phyloP scores from a whole-genome alignment of 2,113 vertebrate species.

The Gila orcuttii region DNA sequence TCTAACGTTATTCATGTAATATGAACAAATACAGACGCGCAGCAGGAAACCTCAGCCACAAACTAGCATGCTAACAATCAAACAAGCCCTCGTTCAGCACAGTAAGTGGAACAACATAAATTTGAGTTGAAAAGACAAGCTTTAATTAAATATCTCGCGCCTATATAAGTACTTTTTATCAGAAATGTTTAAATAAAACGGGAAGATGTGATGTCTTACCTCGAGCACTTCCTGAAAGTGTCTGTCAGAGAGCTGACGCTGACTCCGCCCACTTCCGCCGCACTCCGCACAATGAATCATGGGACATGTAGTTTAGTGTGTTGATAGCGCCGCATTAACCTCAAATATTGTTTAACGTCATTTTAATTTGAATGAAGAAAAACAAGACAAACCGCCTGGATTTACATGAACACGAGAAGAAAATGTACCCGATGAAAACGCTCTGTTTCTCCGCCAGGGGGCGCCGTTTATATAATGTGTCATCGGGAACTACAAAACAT shows the following conservation, averaged over 20 bases:
- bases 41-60: conserved; percentile 24
- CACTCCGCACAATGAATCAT: too few species aligned
- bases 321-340: background rate
- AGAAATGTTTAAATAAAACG: background rate
- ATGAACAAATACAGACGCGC: background rate
- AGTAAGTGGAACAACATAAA: background rate
- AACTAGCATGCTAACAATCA: conserved; percentile 13
- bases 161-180: background rate
- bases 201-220: conserved; percentile 33
- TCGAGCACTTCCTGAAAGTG: conserved; percentile 38
- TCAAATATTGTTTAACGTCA: background rate
- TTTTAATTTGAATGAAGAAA: background rate
- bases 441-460: background rate
- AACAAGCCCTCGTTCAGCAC: background rate
- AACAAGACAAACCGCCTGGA: background rate
- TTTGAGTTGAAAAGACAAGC: background rate
- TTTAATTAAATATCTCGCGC: background rate
- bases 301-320: conserved; percentile 8
- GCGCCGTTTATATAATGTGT: background rate
- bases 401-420: background rate
- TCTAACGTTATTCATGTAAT: background rate
- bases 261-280: conserved; percentile 36
- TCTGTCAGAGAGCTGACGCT: conserved; percentile 20
- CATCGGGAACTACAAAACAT: background rate
- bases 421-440: background rate